Conservation (phyloP, 2,113 vertebrate species). For the Brachyistius frenatus region DNA sequence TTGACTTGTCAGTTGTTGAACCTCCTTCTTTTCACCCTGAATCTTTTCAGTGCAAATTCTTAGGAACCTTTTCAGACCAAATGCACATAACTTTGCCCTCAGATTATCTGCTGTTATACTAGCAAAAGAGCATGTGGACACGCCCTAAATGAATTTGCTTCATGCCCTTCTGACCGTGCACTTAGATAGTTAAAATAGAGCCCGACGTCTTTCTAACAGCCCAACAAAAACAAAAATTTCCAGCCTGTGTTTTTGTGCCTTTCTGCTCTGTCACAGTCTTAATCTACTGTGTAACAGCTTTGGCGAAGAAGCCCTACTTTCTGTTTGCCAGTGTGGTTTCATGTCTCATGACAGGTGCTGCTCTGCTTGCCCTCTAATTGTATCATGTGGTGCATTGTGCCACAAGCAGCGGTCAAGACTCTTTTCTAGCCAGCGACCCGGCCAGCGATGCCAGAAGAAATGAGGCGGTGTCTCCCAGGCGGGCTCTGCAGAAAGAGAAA, state of each 20-base stretch:
- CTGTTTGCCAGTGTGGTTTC: slow-evolving; percentile 35
- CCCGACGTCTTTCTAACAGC: neutral
- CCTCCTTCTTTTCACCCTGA: too few relatives aligned
- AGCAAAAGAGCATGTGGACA: too few relatives aligned
- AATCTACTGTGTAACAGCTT: slow-evolving; percentile 50
- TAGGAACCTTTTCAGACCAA: too few relatives aligned
- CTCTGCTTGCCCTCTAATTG: slow-evolving; percentile 59
- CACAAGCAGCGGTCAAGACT: slow-evolving; percentile 45
- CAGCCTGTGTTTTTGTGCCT: slow-evolving; percentile 23
- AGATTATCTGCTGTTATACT: too few relatives aligned
- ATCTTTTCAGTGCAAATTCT: too few relatives aligned
- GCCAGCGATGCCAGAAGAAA: slow-evolving; percentile 61
- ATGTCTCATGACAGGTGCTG: slow-evolving; percentile 61
- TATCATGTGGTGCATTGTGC: slow-evolving; percentile 30
- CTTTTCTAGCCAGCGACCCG: slow-evolving; percentile 45
- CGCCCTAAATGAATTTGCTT: too few relatives aligned
- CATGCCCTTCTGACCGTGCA: too few relatives aligned
- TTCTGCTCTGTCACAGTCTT: slow-evolving; percentile 28
- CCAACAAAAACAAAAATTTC: slow-evolving; percentile 38
- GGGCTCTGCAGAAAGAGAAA: too few relatives aligned
- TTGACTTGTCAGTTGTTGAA: too few relatives aligned
- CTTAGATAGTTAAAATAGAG: too few relatives aligned
- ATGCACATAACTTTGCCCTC: too few relatives aligned
- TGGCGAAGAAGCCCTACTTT: slow-evolving; percentile 13
- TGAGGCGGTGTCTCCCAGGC: slow-evolving; percentile 13